phyloP scores from a whole-genome alignment of 1,140 invertebrate species.

The Sogatella furcifera region DNA sequence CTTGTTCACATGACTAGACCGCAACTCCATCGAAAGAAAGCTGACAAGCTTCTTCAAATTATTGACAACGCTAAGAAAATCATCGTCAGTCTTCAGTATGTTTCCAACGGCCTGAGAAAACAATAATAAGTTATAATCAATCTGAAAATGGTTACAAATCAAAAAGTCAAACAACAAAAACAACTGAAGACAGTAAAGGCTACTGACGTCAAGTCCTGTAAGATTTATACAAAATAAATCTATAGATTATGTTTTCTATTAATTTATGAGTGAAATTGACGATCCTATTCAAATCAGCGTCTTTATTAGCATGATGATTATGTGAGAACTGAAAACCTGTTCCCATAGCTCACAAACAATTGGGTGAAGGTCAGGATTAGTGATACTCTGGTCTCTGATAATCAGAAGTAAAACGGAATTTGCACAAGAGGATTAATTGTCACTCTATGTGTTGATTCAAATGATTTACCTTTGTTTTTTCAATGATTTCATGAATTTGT shows the following conservation, averaged over 20 bases:
- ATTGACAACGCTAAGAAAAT: constrained; percentile 80
- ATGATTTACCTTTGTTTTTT: constrained; percentile 45
- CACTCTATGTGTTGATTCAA: not conserved
- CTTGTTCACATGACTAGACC: constrained; percentile 25
- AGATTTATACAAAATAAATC: no score
- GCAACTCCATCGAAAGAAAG: constrained; percentile 72
- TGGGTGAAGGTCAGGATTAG: no score
- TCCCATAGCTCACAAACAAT: no score
- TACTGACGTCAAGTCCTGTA: no score
- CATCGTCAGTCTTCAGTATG: constrained; percentile 45
- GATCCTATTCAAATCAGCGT: no score
- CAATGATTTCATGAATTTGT: constrained; percentile 76
- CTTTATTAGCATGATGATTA: no score
- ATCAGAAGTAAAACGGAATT: not conserved
- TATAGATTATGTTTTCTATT: no score
- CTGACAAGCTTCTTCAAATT: constrained; percentile 87
- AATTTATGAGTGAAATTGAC: no score
- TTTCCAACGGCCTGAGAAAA: constrained; percentile 38
- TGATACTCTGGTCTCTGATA: no score
- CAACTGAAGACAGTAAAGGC: not conserved
- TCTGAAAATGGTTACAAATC: no score
- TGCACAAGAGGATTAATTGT: not conserved
- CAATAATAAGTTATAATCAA: no score
- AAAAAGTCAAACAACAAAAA: constrained; percentile 27
- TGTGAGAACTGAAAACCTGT: not conserved